Percentiles rank a stretch among this genome's conserved stretches.
These are phyloP conservation scores for Noctua pronuba DNA, from an alignment of 2,888 invertebrate species.

Conservation along the genomic window DNA sequence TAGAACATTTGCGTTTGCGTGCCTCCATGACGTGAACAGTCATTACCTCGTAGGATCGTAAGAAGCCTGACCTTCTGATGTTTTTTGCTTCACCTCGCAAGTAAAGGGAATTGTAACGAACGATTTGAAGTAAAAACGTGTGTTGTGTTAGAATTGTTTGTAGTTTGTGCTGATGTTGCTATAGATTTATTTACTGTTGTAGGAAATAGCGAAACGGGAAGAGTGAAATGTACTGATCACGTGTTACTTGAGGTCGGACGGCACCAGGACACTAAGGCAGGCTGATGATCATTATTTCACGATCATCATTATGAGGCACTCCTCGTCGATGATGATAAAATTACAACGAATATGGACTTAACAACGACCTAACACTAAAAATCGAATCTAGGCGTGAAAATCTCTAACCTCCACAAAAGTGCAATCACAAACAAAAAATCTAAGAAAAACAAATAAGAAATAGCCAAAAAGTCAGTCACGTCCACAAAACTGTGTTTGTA, in stretches of 20 bases:
- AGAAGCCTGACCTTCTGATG: slow-evolving; percentile 75
- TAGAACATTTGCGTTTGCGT: slow-evolving; percentile 71
- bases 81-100: slow-evolving; percentile 62
- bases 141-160: slow-evolving; percentile 33
- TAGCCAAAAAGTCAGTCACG: slow-evolving; percentile 54
- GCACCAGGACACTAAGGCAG: not conserved
- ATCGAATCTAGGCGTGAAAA: slow-evolving; percentile 1
- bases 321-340: not conserved
- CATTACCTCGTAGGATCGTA: slow-evolving; percentile 72
- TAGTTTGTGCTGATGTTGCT: not conserved
- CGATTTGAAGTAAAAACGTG: slow-evolving; percentile 54
- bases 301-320: not conserved
- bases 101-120: slow-evolving; percentile 62
- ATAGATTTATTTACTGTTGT: not conserved
- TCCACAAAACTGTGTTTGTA: slow-evolving; percentile 58
- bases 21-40: slow-evolving; percentile 69
- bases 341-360: not conserved
- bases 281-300: not conserved
- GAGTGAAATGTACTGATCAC: not conserved
- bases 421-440: slow-evolving; percentile 10
- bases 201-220: not conserved
- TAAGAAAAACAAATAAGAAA: slow-evolving; percentile 1
- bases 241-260: not conserved
- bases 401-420: slow-evolving; percentile 30
- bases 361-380: not conserved